Base-by-base conservation (phyloP, 2,888 invertebrate genomes). In the Euplagia quadripunctaria region DNA sequence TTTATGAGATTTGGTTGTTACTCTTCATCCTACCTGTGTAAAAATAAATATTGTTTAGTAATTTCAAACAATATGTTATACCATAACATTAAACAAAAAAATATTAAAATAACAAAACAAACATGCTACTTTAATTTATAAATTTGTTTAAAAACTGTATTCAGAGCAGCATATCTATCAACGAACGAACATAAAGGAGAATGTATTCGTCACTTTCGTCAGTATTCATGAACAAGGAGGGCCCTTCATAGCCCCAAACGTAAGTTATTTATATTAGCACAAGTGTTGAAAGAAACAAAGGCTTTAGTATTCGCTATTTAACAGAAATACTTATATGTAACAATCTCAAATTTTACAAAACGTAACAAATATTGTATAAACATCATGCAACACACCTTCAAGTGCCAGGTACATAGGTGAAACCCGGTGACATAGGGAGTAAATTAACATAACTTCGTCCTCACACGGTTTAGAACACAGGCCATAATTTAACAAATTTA, bases 371-470 rank as follows among this genome's bases (percentile, higher is more conserved):
- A 81, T 67, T 70, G 61, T 76, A 69, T 85, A 87, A 86, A 85
- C 80, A 88, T 77, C 82, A 84, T 88, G 87, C 86, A 88, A 92
- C 94, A 86, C 90, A 94, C 95, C 94, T 95, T 93, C 87, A 85
- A 89, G 90, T 88, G 86, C 90, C 94, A 94, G 95, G 94, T 92
- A 94, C 89, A 91, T 92, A 94, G 94, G 93, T 94, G 89, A 89
- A 93, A 90, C 93, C 92, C 94, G 94, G 94, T 94, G 93, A 92
- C 92, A 93, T 92, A 89, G 89, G 90, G 87, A 89, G 89, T 88
- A 89, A 90, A 94, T 94, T 94, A 95, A 89, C 95, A 94, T 94
- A 94, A 92, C 93, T 93, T 93, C 91, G 94, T 94, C 93, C 93
- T 91, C 87, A 86, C 90, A 92, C 93, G 87, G 88, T 87, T 82